Evolutionary conservation across 2,888 invertebrate species (phyloP).

Genomic region (Byasa hedistus): DNA sequence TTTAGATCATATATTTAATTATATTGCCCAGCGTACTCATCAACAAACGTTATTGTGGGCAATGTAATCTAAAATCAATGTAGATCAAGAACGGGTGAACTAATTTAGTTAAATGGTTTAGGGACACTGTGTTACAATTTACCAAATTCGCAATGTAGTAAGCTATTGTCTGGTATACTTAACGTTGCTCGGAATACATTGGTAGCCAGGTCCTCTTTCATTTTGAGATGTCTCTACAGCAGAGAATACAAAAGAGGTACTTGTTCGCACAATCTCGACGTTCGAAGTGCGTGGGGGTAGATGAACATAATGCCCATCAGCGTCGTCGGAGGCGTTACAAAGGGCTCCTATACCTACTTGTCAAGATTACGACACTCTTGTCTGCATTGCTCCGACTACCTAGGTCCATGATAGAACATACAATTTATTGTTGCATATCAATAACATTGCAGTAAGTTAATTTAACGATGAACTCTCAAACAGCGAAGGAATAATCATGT

Average conservation of each 20-base stretch:
- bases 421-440: not conserved
- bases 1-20: no score
- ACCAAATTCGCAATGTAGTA: not conserved
- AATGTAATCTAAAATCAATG: no score
- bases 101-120: no score
- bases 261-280: slow-evolving; percentile 24
- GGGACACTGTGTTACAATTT: not conserved
- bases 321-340: slow-evolving; percentile 15
- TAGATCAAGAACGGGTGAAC: no score
- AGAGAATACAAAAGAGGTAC: slow-evolving; percentile 17
- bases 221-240: slow-evolving; percentile 15
- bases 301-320: slow-evolving; percentile 21
- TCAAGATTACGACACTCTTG: slow-evolving; percentile 22
- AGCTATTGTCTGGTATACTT: not conserved
- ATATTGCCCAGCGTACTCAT: no score
- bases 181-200: not conserved
- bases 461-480: no score
- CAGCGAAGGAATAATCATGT: no score
- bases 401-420: not conserved
- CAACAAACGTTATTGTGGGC: no score
- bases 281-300: slow-evolving; percentile 19
- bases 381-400: slow-evolving; percentile 9
- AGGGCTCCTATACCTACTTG: slow-evolving; percentile 11
- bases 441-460: not conserved
- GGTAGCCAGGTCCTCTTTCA: slow-evolving; percentile 9